Percentiles rank a stretch among this genome's conserved stretches.
phyloP scores from a whole-genome alignment of 2,113 vertebrate species.

The Ailurus styani region DNA sequence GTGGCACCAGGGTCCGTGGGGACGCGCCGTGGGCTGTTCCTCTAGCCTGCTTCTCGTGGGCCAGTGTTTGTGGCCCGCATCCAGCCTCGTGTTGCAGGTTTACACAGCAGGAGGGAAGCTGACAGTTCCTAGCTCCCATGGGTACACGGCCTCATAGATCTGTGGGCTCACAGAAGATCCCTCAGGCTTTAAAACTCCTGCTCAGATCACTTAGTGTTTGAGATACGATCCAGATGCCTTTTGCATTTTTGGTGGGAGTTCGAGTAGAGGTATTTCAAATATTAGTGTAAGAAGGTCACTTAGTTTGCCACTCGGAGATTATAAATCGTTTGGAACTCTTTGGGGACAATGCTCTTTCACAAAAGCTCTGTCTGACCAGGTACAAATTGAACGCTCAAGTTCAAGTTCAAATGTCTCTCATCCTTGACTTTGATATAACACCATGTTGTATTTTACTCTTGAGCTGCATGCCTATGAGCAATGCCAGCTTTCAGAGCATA shows the following conservation, averaged over 20 bases:
- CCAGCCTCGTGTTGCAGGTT: background rate
- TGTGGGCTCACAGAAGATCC: background rate
- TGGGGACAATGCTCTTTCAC: background rate
- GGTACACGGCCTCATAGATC: rapidly evolving
- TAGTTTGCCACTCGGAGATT: background rate
- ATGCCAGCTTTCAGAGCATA: background rate
- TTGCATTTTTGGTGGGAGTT: background rate
- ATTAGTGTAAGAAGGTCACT: background rate
- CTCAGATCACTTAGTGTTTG: background rate
- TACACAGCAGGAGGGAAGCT: background rate
- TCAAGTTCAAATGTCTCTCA: background rate
- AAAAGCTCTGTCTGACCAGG: background rate
- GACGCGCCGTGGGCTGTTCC: no score
- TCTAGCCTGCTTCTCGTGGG: background rate
- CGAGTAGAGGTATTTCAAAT: background rate
- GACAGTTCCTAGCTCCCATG: background rate
- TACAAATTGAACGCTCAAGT: background rate
- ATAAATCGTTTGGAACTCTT: background rate
- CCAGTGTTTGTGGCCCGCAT: rapidly evolving
- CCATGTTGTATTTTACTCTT: background rate
- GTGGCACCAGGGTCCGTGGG: background rate
- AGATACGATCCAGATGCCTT: background rate
- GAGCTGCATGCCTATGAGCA: background rate
- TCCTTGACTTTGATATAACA: background rate
- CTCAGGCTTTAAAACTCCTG: background rate